Conservation (phyloP, 2,113 vertebrate species). For the Sphyrna mokarran region DNA sequence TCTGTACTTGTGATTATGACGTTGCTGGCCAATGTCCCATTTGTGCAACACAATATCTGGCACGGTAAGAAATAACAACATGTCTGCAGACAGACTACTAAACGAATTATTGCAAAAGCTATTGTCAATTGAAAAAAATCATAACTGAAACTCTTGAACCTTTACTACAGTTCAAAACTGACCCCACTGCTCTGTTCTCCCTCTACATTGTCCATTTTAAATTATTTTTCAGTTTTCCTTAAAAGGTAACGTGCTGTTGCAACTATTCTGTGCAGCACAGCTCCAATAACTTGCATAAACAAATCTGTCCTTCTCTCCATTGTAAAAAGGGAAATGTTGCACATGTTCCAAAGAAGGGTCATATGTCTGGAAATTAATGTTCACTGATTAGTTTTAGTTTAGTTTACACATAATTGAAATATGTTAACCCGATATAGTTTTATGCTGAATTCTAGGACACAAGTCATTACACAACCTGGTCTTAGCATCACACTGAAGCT, state of each 20-base stretch:
- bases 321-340: no score
- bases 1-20: conserved; percentile 21
- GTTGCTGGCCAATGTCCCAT: neutral
- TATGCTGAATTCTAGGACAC: no score
- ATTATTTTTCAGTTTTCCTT: neutral
- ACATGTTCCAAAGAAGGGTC: no score
- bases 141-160: neutral
- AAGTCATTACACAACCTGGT: no score
- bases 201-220: neutral
- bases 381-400: no score
- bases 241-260: neutral
- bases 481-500: no score
- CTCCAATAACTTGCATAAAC: neutral
- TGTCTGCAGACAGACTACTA: neutral
- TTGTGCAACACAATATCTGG: neutral
- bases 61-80: neutral
- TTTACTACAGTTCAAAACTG: neutral
- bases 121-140: neutral
- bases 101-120: neutral
- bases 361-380: no score
- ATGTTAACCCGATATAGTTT: no score
- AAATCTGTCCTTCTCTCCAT: neutral
- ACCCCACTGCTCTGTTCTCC: neutral
- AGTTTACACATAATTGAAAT: no score
- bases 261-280: neutral